A percentile compares a stretch with the other conserved stretches of the same genome.
Conservation (phyloP, 2,797 vertebrate species). For the Linurgus olivaceus region DNA sequence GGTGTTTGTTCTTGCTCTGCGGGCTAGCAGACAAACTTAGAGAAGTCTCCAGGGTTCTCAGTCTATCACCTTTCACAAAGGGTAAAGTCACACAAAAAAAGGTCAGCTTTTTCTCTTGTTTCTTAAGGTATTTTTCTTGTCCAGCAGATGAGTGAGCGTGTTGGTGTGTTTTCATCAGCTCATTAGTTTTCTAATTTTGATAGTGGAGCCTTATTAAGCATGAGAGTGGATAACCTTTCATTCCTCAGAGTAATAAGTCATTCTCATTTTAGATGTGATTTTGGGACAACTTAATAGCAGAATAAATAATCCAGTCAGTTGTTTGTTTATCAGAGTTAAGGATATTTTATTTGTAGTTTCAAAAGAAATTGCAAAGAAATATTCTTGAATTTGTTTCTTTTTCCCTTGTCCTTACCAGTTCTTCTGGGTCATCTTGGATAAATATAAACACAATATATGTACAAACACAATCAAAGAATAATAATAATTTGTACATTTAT, state of each 20-base stretch:
- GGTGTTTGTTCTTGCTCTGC: background rate
- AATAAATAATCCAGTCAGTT: background rate
- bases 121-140: slow-evolving; percentile 17
- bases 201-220: background rate
- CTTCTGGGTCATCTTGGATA: background rate
- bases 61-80: slow-evolving; percentile 19
- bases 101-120: background rate
- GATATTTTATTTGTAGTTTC: background rate
- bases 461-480: background rate
- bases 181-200: slow-evolving; percentile 8
- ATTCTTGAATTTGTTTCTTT: background rate
- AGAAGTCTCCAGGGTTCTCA: slow-evolving; percentile 1
- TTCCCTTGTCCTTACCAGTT: background rate
- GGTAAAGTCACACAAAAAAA: background rate
- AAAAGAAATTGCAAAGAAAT: background rate
- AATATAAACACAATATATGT: background rate
- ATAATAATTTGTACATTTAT: background rate
- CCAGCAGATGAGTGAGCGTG: background rate
- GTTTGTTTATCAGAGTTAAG: background rate
- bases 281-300: background rate
- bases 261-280: background rate
- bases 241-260: background rate
- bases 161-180: slow-evolving; percentile 27
- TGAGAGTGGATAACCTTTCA: background rate
- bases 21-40: background rate